Evolutionary conservation across 2,113 vertebrate genomes (phyloP), one percentile per base, ranked within the genome.

Genomic region (Aphyosemion australe): DNA sequence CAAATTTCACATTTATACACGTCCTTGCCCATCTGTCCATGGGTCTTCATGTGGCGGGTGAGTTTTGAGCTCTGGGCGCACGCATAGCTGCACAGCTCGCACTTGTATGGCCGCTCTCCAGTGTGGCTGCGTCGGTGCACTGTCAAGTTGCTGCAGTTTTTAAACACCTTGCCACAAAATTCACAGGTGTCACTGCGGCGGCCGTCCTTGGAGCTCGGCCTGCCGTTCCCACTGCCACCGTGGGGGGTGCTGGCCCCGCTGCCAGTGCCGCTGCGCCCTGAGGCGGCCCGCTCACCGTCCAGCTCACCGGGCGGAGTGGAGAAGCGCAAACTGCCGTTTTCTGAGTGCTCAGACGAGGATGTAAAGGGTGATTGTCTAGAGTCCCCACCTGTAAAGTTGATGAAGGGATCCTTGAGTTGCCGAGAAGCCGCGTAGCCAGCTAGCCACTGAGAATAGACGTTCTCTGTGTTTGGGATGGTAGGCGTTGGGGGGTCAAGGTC

Each of bases 1-100:
- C 97, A 99, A 95, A 99, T 98, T 94, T 99, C 97, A 94, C 97
- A 99, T 95, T 98, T 98, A 95, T 97, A 99, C 94, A 98, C 96
- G 92, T 98, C 97, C 93, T 98, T 98, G 92, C 97, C 97, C 96
- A 97, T 95, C 94, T 98, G 97, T 93, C 96, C 97, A 79, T 99
- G 97, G 91, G 97, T 99, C 94, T 99, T 99, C 97, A 99, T 99
- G 94, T 99, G 97, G 92, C 97, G 96, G 86, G 97, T 99, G 92
- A 99, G 96, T 93, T 99, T 99, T 91, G 96, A 97, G 95, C 97
- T 99, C 95, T 99, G 97, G 90, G 97, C 97, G 80, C 97, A 98
- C 84, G 97, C 97, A 80, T 99, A 99, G 95, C 96, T 99, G 92
- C 97, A 99, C 91, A 99, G 96, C 92, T 97, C 96, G 90, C 97